Percentiles rank a stretch among this genome's conserved stretches.
phyloP scores from a whole-genome alignment of 2,113 vertebrate species.

The Sarotherodon lohbergeri region DNA sequence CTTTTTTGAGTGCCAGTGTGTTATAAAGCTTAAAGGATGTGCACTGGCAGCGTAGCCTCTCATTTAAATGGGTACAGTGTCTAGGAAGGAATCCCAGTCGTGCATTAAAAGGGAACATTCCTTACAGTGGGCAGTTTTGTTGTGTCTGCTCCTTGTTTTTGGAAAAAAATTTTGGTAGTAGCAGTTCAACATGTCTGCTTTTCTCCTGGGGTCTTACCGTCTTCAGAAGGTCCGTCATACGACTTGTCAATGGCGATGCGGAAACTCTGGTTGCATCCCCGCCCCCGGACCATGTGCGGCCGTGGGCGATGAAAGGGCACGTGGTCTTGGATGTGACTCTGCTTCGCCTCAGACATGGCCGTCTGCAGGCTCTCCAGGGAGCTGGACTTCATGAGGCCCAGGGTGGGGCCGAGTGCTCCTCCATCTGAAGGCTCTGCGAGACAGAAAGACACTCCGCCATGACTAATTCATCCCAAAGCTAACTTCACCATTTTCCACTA shows the following conservation, averaged over 20 bases:
- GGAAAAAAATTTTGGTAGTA: rapidly evolving
- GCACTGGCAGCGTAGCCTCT: neutral
- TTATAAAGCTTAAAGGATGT: conserved; percentile 38
- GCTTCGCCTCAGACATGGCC: conserved; percentile 81
- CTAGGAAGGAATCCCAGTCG: neutral
- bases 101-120: neutral
- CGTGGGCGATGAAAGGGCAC: conserved; percentile 86
- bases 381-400: conserved; percentile 93
- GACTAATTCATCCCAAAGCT: neutral
- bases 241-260: conserved; percentile 92
- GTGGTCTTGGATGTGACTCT: conserved; percentile 65
- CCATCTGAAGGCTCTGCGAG: conserved; percentile 50
- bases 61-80: conserved; percentile 17
- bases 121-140: neutral
- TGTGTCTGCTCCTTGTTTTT: neutral
- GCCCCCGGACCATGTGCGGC: conserved; percentile 84
- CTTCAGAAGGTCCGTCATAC: conserved; percentile 87
- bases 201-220: conserved; percentile 69
- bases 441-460: neutral
- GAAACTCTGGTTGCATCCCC: conserved; percentile 91
- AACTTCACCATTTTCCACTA: neutral
- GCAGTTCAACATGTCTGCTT: neutral
- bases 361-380: conserved; percentile 95
- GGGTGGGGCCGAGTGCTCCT: conserved; percentile 81
- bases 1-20: conserved; percentile 23